Base-by-base conservation (phyloP, 92 coral and sea anemone species). In the Hydrozoanthus gracilis region DNA sequence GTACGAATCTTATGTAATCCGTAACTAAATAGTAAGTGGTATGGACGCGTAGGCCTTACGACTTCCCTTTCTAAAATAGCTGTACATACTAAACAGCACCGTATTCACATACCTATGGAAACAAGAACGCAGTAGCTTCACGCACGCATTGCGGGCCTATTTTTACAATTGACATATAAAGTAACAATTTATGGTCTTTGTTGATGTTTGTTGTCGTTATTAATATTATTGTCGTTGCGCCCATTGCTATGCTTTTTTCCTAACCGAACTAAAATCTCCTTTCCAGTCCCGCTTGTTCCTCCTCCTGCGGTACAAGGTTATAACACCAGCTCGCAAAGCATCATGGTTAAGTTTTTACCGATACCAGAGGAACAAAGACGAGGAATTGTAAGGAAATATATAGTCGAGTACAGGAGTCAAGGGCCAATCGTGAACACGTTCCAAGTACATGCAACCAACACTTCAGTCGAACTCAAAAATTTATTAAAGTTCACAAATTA, bases 281-380 rank as follows among this genome's bases (percentile, higher is more conserved):
- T 80, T 47, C 0, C 52, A 80, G 85, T 65, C 20, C 85, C 85
- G 7, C 17, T 45, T 16, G 73, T 80, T 48, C 74, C 85, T 17
- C 85, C 85, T 18, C 85, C 64, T 50, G 73, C 45, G 10, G 85
- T 80, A 5, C 49, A 0, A 5, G 85, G 85, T 4, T 47, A 13
- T 80, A 80, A 80, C 50, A 80, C 85, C 9, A 80, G 85, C 16
- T 80, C 85, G 85, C 75, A 80, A 66, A 80, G 85, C 58, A 80
- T 80, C 47, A 47, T 65, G 85, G 74, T 80, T 20, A 12, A 6
- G 13, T 80, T 66, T 50, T 65, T 74, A 47, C 73, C 73, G 6
- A 48, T 80, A 47, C 85, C 85, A 4, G 62, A 48, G 49, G 56
- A 80, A 11, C 73, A 80, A 7, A 80, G 74, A 17, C 44, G 49